Conservation (phyloP, 2,113 vertebrate genomes). For the Andinoacara biseriatus region DNA sequence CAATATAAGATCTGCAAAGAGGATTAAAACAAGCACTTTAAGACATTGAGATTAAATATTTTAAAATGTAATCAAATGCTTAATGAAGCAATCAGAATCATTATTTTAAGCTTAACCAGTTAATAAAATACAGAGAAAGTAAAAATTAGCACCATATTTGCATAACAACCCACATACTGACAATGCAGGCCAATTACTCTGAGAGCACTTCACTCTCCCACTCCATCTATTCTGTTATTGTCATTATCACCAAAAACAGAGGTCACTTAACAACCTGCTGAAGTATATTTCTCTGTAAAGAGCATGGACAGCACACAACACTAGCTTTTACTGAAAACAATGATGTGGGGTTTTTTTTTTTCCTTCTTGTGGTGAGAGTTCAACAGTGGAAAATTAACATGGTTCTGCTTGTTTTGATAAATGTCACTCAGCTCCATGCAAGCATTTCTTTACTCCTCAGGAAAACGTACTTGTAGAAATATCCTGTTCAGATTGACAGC, state of each 20-base stretch:
- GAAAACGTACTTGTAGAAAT: not conserved
- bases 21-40: not conserved
- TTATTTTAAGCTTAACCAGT: not conserved
- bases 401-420: constrained; percentile 15
- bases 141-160: constrained; percentile 22
- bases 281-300: constrained; percentile 45
- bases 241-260: constrained; percentile 47
- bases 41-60: not conserved
- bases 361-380: constrained; percentile 6
- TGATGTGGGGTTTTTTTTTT: not conserved
- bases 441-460: not conserved
- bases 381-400: not conserved
- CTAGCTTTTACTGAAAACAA: constrained; percentile 34
- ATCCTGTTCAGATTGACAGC: not conserved
- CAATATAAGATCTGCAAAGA: not conserved
- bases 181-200: constrained; percentile 56
- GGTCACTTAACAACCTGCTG: constrained; percentile 45
- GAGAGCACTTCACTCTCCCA: constrained; percentile 56
- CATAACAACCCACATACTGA: constrained; percentile 47
- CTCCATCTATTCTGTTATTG: constrained; percentile 43
- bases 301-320: constrained; percentile 20
- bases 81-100: not conserved
- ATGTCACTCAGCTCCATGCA: not conserved
- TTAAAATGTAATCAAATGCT: not conserved
- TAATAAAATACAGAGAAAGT: not conserved